phyloP scores from a whole-genome alignment of 2,888 invertebrate species.

The Thereva unica region DNA sequence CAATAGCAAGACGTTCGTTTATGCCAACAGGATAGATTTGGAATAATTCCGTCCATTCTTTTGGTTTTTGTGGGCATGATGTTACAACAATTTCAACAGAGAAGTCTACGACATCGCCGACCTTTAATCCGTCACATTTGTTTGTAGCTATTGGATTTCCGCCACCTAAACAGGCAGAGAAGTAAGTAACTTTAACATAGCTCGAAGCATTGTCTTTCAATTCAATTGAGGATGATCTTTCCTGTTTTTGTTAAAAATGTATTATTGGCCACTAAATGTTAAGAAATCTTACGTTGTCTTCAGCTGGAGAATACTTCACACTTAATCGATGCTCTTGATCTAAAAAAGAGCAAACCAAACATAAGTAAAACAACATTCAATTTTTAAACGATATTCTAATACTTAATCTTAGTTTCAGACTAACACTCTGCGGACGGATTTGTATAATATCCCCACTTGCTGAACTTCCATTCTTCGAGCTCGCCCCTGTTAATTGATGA shows the following conservation, averaged over 20 bases:
- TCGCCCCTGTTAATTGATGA: conserved; percentile 59
- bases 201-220: conserved; percentile 88
- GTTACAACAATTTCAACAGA: conserved; percentile 79
- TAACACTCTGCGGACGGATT: conserved; percentile 78
- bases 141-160: conserved; percentile 72
- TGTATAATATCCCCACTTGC: conserved; percentile 68
- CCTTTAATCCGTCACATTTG: conserved; percentile 88
- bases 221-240: conserved; percentile 91
- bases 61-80: conserved; percentile 81
- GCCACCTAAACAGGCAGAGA: conserved; percentile 73
- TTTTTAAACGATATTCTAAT: conserved; percentile 51
- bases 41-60: conserved; percentile 82
- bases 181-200: conserved; percentile 83
- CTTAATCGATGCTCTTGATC: conserved; percentile 76
- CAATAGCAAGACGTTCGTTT: conserved; percentile 83
- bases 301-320: conserved; percentile 80
- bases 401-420: conserved; percentile 79
- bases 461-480: conserved; percentile 45
- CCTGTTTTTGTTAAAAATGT: conserved; percentile 60
- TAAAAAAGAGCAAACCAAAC: conserved; percentile 55
- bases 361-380: neutral
- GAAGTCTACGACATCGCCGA: conserved; percentile 84
- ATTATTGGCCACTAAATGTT: neutral
- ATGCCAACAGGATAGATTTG: conserved; percentile 93
- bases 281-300: conserved; percentile 80